Conservation (phyloP, 2,888 invertebrate species). For the Pollenia labialis region DNA sequence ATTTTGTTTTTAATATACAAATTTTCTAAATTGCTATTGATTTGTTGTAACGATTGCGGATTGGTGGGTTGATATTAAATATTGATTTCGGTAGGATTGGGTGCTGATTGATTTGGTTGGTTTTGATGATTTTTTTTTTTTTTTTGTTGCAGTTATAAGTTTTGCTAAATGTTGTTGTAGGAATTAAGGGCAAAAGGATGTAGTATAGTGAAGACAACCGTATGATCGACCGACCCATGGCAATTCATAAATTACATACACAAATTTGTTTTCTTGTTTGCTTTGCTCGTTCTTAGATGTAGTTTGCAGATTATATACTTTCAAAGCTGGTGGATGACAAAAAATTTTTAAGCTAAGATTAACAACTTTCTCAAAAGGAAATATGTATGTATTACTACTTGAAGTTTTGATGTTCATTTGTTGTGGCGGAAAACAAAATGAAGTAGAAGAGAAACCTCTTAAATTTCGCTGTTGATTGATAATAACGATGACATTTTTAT, state of each 20-base stretch:
- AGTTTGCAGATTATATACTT: constrained; percentile 33
- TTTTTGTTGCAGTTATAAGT: constrained; percentile 63
- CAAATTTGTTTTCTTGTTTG: constrained; percentile 1
- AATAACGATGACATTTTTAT: constrained; percentile 55
- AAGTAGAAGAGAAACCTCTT: constrained; percentile 18
- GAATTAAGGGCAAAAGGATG: constrained; percentile 67
- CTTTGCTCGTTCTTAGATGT: constrained; percentile 24
- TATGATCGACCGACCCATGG: constrained; percentile 49
- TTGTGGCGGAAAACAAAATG: constrained; percentile 45
- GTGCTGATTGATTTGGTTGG: constrained; percentile 69
- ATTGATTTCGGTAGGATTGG: constrained; percentile 64
- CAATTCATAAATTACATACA: constrained; percentile 48
- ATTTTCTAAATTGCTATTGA: constrained; percentile 59
- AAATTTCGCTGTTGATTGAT: constrained; percentile 29
- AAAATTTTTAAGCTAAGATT: constrained; percentile 34
- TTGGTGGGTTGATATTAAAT: constrained; percentile 63
- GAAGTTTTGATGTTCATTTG: constrained; percentile 40
- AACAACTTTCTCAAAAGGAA: constrained; percentile 45
- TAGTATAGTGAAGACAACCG: constrained; percentile 59
- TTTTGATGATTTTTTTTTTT: constrained; percentile 59
- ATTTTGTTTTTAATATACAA: background rate
- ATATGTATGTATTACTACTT: constrained; percentile 36
- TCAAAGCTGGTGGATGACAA: constrained; percentile 36
- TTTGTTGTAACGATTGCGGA: constrained; percentile 70
- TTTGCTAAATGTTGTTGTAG: constrained; percentile 69